These are phyloP conservation scores for Laspeyria flexula DNA, from an alignment of 2,888 invertebrate species.

Conservation along the genomic window DNA sequence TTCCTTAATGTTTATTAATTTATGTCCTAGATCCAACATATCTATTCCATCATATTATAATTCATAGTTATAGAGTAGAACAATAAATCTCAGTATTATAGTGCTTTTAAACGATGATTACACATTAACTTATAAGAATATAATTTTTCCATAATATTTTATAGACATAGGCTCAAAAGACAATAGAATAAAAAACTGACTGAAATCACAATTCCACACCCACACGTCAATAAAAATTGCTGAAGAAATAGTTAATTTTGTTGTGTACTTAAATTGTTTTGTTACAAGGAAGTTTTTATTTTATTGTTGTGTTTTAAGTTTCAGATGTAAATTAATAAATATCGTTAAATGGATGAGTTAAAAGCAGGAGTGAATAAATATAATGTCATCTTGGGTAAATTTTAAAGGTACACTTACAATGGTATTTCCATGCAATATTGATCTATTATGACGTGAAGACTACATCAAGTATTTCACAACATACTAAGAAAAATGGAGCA, in stretches of 20 bases:
- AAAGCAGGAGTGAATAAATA: not conserved
- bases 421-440: too few relatives aligned
- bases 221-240: slow-evolving; percentile 9
- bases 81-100: slow-evolving; percentile 41
- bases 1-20: slow-evolving; percentile 40
- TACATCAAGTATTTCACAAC: too few relatives aligned
- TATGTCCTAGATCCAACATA: slow-evolving; percentile 33
- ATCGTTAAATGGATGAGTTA: not conserved
- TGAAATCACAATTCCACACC: not conserved
- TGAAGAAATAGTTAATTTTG: not conserved
- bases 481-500: too few relatives aligned
- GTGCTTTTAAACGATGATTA: slow-evolving; percentile 9
- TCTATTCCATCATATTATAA: slow-evolving; percentile 27
- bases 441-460: too few relatives aligned
- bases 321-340: not conserved
- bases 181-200: not conserved
- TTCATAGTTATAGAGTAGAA: slow-evolving; percentile 29
- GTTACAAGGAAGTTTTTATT: slow-evolving; percentile 2
- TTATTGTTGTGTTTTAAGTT: slow-evolving; percentile 7
- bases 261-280: slow-evolving; percentile 2
- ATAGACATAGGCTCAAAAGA: slow-evolving; percentile 14
- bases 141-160: slow-evolving; percentile 23
- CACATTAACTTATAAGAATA: slow-evolving; percentile 9
- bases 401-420: too few relatives aligned
- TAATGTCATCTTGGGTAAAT: too few relatives aligned